These are phyloP conservation scores for Myopa tessellatipennis DNA, from an alignment of 2,888 invertebrate species.

Conservation along the genomic window DNA sequence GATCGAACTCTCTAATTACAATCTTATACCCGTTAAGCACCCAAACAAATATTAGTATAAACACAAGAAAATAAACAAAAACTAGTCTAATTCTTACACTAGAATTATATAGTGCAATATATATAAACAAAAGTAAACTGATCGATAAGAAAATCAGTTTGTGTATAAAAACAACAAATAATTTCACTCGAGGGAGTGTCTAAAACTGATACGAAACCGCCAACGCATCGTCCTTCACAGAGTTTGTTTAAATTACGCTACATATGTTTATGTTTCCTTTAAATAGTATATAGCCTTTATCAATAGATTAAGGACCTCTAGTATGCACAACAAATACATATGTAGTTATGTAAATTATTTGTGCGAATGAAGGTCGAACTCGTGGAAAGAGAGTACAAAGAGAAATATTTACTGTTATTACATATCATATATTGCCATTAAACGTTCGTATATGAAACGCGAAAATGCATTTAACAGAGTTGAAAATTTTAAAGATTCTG, in stretches of 20 bases:
- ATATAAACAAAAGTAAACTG: background rate
- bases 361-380: no score
- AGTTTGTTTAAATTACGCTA: background rate
- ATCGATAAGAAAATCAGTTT: background rate
- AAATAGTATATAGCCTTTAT: background rate
- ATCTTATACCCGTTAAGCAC: background rate
- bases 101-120: no score
- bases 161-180: no score
- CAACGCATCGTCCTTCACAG: background rate
- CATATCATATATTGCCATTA: background rate
- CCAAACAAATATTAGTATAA: background rate
- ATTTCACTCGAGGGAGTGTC: no score
- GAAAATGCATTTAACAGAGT: constrained; percentile 58
- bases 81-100: no score
- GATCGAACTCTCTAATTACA: background rate
- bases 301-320: background rate
- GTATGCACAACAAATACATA: no score
- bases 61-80: background rate
- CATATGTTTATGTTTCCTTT: background rate
- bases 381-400: background rate
- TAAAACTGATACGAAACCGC: no score
- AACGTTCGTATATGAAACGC: constrained; percentile 45
- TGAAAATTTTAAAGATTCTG: background rate
- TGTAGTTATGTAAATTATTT: no score
- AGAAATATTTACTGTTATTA: background rate